Percentiles rank a stretch among this genome's conserved stretches.
Conservation (phyloP, 2,797 vertebrate genomes). For the Poecilia gillii region DNA sequence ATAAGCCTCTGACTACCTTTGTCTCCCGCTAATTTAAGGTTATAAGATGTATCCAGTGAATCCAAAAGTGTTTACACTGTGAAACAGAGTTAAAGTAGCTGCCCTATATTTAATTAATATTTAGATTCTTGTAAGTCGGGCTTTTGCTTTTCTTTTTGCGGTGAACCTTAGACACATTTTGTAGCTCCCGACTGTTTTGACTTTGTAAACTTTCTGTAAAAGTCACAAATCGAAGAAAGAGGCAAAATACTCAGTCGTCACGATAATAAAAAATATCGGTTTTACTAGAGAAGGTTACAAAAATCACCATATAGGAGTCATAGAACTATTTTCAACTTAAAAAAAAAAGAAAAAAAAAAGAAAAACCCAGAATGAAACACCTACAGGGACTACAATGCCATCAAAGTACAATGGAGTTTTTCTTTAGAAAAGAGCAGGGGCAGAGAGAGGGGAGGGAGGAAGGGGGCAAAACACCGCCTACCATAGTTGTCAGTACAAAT, state of each 20-base stretch:
- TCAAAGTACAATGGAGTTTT: constrained; percentile 82
- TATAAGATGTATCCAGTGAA: neutral
- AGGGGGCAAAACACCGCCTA: constrained; percentile 86
- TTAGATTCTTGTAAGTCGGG: neutral
- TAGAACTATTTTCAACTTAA: constrained; percentile 83
- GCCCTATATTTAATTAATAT: neutral
- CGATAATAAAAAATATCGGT: constrained; percentile 99
- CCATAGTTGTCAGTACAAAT: constrained; percentile 90
- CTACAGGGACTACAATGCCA: constrained; percentile 84
- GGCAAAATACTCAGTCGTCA: constrained; percentile 88
- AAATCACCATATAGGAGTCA: constrained; percentile 89
- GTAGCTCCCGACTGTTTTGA: neutral
- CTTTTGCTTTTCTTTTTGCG: neutral
- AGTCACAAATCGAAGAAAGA: constrained; percentile 63
- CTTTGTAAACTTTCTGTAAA: neutral
- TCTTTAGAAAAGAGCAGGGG: constrained; percentile 77
- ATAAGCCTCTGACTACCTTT: neutral
- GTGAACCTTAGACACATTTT: neutral
- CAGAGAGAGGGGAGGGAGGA: constrained; percentile 26
- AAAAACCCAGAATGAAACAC: constrained; percentile 83
- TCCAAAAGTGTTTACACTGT: neutral
- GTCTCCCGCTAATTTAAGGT: neutral
- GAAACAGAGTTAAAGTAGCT: neutral
- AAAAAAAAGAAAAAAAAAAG: constrained; percentile 64
- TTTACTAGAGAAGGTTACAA: constrained; percentile 99